Evolutionary conservation across 2,113 vertebrate species (phyloP), one percentile per base, ranked within the genome.

Genomic region (Hippocampus comes): DNA sequence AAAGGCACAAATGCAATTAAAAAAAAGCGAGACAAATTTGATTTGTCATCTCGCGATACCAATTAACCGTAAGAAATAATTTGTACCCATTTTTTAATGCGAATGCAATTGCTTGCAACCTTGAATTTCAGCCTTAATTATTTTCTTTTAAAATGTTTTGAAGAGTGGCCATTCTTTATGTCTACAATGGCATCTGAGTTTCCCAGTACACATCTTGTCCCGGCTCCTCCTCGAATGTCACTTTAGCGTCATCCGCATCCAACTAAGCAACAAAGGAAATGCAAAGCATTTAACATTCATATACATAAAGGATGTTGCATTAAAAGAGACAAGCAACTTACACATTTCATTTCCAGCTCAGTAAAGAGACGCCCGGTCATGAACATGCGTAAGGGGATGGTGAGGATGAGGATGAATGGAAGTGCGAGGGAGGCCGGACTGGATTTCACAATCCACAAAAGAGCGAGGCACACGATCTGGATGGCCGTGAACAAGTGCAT

Each of bases 321-420:
- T 30, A 1, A 51, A 38, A 51, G 6, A n/a, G 4, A 60, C 5
- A n/a, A 14, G 17, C 15, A 11, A 78, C 96, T 81, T 91, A 98
- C 97, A 53, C 93, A 97, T 91, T 94, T 95, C 72, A 99, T 96
- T 79, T 98, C 97, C 9, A 93, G 9, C 2, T 92, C 78, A 1
- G 55, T 83, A 91, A 98, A 99, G 86, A 97, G 79, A n/a, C 10
- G 78, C 0, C 94, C 94, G 0, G 96, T 94, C 86, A 97, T 91
- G 27, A 92, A 64, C 72, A 89, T 93, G 12, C 97, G 93, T 57
- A 98, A 82, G 11, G 96, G 96, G 86, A 99, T 95, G 0, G 96
- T 99, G 85, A 99, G 94, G 87, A 99, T 97, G 76, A 99, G 95
- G 56, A 97, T 0, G 15, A 98, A 98, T 2, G 97, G 97, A 77